A percentile compares a stretch with the other conserved stretches of the same genome.
Conservation (phyloP, 2,888 invertebrate species). For the Drosophila yooni region DNA sequence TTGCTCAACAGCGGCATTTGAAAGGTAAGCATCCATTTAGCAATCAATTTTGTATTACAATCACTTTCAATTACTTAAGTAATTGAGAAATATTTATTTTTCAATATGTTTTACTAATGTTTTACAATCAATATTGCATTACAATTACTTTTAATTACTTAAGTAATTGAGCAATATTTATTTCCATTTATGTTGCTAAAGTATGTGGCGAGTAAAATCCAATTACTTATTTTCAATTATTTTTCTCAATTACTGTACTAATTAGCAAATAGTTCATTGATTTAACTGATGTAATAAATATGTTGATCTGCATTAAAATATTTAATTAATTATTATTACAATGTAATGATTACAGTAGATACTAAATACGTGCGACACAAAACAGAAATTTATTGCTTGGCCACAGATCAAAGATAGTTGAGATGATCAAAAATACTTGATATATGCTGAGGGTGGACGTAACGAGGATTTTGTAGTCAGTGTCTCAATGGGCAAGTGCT, state of each 20-base stretch:
- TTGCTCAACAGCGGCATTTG: conserved; percentile 37
- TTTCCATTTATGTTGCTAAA: not conserved
- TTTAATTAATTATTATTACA: not conserved
- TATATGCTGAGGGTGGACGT: not conserved
- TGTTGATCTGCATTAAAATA: too few relatives aligned
- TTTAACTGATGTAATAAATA: not conserved
- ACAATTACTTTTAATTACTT: too few relatives aligned
- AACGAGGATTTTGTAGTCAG: not conserved
- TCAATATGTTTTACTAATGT: too few relatives aligned
- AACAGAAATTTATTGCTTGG: fast-evolving
- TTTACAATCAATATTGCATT: too few relatives aligned
- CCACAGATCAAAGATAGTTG: not conserved
- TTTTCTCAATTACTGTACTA: not conserved
- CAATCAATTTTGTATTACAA: not conserved
- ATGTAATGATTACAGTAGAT: not conserved
- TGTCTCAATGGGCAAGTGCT: conserved; percentile 10
- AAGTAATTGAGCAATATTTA: too few relatives aligned
- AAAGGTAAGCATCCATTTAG: conserved; percentile 36
- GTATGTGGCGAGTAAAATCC: not conserved
- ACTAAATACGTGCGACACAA: not conserved
- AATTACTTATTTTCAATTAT: not conserved
- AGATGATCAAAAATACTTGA: not conserved
- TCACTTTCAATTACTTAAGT: not conserved
- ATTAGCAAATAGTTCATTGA: not conserved
- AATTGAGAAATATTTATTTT: not conserved